A percentile compares a stretch with the other conserved stretches of the same genome.
Evolutionary conservation across 2,113 vertebrate genomes (phyloP).

Genomic region (Microcebus murinus): DNA sequence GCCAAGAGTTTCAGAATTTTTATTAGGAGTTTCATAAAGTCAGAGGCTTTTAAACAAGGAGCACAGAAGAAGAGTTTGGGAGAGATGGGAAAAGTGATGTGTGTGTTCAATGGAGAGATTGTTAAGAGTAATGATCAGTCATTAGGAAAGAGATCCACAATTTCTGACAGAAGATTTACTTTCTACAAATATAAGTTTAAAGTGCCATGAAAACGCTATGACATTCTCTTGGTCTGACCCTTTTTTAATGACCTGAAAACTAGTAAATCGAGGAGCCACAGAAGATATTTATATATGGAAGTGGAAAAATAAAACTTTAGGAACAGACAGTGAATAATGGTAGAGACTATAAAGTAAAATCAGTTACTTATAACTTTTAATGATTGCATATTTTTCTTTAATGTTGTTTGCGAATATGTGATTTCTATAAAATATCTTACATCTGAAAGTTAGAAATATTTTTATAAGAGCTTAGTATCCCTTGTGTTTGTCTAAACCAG

Average conservation of each 20-base stretch:
- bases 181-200: not conserved
- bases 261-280: not conserved
- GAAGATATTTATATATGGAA: not conserved
- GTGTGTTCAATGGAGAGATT: not conserved
- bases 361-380: not conserved
- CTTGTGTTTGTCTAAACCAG: not conserved
- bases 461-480: not conserved
- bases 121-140: not conserved
- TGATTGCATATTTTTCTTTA: not conserved
- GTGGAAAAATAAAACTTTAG: not conserved
- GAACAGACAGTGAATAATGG: not conserved
- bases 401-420: not conserved
- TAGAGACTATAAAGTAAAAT: not conserved
- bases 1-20: slow-evolving; percentile 30
- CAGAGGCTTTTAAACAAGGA: slow-evolving; percentile 26
- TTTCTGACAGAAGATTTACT: slow-evolving; percentile 26
- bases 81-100: not conserved
- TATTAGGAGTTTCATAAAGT: not conserved
- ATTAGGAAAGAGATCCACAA: not conserved
- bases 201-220: not conserved
- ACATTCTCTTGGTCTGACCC: not conserved
- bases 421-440: not conserved
- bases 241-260: not conserved
- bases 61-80: not conserved
- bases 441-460: not conserved